These are phyloP conservation scores for Pycnomerus fuliginosus DNA, from an alignment of 2,888 invertebrate species.

Conservation along the genomic window DNA sequence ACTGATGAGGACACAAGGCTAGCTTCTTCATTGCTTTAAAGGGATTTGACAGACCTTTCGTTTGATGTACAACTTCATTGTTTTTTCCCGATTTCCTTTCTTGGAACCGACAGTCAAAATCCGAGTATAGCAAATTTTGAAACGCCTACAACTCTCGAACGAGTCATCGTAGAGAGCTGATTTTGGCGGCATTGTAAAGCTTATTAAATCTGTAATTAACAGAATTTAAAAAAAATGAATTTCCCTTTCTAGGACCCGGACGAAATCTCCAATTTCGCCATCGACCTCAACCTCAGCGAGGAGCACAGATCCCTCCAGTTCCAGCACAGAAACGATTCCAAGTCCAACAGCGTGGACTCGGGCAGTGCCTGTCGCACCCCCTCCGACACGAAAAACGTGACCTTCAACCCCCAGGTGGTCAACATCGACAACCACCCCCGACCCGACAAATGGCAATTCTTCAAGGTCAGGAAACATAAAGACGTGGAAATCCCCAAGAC, in stretches of 20 bases:
- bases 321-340: slow-evolving; percentile 31
- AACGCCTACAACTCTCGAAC: no score
- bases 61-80: no score
- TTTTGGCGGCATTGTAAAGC: no score
- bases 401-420: slow-evolving; percentile 51
- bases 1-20: no score
- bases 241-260: slow-evolving; percentile 45
- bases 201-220: no score
- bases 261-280: slow-evolving; percentile 51
- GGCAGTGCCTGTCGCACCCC: slow-evolving; percentile 47
- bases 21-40: no score
- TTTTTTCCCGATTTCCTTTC: no score
- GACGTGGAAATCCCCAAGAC: slow-evolving; percentile 29
- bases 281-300: slow-evolving; percentile 50
- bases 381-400: slow-evolving; percentile 49
- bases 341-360: slow-evolving; percentile 46
- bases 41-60: no score
- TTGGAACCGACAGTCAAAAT: no score
- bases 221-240: no score
- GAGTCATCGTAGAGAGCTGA: no score
- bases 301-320: slow-evolving; percentile 47
- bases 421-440: slow-evolving; percentile 31
- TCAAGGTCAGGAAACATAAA: slow-evolving; percentile 30
- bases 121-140: no score
- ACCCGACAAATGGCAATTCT: slow-evolving; percentile 29